Evolutionary conservation across 2,797 vertebrate genomes (phyloP), one percentile per base, ranked within the genome.

Genomic region (Momotus momota): DNA sequence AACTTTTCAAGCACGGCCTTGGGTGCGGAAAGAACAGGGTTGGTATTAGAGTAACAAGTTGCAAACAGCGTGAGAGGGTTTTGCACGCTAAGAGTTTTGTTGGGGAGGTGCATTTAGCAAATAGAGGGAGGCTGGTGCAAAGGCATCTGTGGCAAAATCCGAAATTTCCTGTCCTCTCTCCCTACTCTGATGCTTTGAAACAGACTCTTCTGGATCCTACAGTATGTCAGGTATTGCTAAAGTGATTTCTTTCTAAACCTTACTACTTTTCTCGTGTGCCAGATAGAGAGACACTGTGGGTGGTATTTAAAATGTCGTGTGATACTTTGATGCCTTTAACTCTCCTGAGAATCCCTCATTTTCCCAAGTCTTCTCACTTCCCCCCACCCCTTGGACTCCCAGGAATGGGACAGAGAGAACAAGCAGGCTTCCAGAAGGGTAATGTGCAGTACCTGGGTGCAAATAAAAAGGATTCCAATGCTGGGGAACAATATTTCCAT

Each of bases 401-500:
- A 18, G 55, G 14, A 78, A 16, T 2, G 7, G 5, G 9, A 35
- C 8, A 35, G 29, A 55, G 45, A 49, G 41, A 67, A 70, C 3
- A 41, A 35, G 26, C 0, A 19, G 75, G 41, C 13, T 41, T 52
- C 45, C 20, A 67, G 81, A 80, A 71, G 4, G 20, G 35, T 22
- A 17, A 41, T 0, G 2, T n/a, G 10, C 65, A 25, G 49, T 98
- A 99, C 99, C 99, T 99, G 99, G 46, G 98, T 81, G 12, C 88
- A 51, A 45, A 99, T 97, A 79, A 99, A 99, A 48, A 98, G 9
- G 6, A 98, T 98, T 95, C 98, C 98, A 2, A 99, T 81, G 97
- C 98, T 97, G 0, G 98, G 98, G 54, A 98, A 98, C 61, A 99
- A 3, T 7, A 99, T 90, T 14, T 98, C 96, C 12, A 98, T 72